Evolutionary conservation across 2,113 vertebrate species (phyloP).

Genomic region (Gallinago media): DNA sequence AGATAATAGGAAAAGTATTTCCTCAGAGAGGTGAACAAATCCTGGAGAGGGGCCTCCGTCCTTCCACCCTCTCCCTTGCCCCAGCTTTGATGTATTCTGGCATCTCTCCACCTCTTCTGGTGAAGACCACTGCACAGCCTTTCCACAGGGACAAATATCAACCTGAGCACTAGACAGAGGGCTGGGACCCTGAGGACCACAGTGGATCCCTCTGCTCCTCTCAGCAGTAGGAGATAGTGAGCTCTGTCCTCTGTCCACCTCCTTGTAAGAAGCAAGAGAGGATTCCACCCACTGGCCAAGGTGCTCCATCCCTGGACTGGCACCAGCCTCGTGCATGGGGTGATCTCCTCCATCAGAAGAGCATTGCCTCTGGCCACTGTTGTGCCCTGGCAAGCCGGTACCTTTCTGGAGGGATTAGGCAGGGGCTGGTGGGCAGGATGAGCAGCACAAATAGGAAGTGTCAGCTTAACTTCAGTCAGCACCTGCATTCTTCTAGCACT

Average conservation of each 20-base stretch:
- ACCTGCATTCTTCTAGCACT: neutral
- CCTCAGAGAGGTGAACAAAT: neutral
- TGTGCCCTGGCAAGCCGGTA: accelerated
- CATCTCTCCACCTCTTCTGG: neutral
- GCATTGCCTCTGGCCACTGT: accelerated
- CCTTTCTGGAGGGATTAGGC: neutral
- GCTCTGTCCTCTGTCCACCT: neutral
- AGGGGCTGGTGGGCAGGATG: neutral
- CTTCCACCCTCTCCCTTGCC: neutral
- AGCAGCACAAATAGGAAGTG: neutral
- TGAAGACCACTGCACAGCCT: neutral
- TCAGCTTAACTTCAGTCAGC: constrained; percentile 3
- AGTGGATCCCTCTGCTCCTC: neutral
- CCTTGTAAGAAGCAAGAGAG: neutral
- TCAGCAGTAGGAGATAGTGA: accelerated
- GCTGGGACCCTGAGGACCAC: accelerated
- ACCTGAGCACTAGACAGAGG: accelerated
- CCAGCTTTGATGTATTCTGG: neutral
- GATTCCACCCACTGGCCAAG: neutral
- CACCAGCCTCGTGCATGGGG: accelerated
- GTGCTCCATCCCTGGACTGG: neutral
- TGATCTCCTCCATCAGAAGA: neutral
- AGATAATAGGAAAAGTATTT: neutral
- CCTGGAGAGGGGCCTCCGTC: neutral
- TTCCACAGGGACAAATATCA: neutral